Evolutionary conservation across 2,113 vertebrate species (phyloP).

Genomic region (Oreochromis niloticus): DNA sequence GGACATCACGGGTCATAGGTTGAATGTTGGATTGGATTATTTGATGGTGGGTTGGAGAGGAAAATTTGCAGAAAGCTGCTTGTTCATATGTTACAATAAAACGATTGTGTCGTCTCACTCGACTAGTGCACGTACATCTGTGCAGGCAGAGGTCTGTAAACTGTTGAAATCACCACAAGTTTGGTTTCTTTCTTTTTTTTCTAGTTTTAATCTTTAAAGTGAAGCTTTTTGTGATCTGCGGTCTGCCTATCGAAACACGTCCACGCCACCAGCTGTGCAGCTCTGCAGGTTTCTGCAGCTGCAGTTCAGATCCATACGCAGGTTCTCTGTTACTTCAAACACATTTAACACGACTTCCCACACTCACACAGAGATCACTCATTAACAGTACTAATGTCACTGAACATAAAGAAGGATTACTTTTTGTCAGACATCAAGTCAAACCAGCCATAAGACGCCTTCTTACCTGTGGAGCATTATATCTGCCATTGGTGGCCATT

Average conservation of each 20-base stretch:
- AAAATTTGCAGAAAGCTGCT: not conserved
- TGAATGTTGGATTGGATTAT: not conserved
- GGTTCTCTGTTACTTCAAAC: not conserved
- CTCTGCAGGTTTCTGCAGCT: not conserved
- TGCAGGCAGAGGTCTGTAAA: not conserved
- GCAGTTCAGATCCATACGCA: fast-evolving
- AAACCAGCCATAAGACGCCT: not conserved
- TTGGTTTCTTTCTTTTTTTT: not conserved
- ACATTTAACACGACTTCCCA: not conserved
- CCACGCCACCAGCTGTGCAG: not conserved
- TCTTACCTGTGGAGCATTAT: not conserved
- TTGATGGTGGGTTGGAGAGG: not conserved
- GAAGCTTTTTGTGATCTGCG: not conserved
- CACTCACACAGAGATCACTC: not conserved
- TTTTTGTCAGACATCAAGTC: not conserved
- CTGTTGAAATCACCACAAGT: not conserved
- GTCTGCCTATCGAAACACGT: fast-evolving
- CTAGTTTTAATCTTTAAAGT: not conserved
- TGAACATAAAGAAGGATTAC: not conserved
- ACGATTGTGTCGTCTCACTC: not conserved
- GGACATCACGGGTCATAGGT: constrained; percentile 22
- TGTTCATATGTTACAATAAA: not conserved
- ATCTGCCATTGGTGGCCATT: fast-evolving
- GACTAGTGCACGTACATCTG: not conserved
- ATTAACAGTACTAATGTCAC: not conserved